Evolutionary conservation across 1,140 invertebrate genomes (phyloP), one percentile per base, ranked within the genome.

Genomic region (Penaeus japonicus): DNA sequence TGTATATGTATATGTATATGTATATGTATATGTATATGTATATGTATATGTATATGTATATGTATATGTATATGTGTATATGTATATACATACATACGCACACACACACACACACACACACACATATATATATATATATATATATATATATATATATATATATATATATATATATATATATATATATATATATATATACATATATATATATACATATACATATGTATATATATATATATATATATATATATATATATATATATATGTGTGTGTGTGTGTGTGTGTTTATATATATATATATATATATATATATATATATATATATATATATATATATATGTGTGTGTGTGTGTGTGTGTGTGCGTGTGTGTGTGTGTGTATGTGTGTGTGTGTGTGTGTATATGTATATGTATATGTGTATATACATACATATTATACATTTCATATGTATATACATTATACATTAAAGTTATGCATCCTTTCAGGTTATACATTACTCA

Each of bases 91-190:
- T 15, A 65, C 27, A 17, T 15, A 65, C 30, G 10, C 5, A 65
- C 5, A 65, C 0, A 65, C 5, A 65, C 30, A 65, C 5, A 65
- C 30, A 65, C 18, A 17, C 30, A 65, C 30, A 65, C 30, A 65
- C 30, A 17, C 30, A 65, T 4, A 65, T 15, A 65, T 65, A 65
- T 17, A 65, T 15, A 65, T 20, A 65, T 4, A 65, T 65, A 65
- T 65, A 17, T 65, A 20, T 65, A 65, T 65, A 65, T 65, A 4
- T 65, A 65, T 65, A 20, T 65, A 65, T 65, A 65, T 65, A 65
- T 65, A 65, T 65, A 65, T 65, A 65, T 65, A 65, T 65, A 65
- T 65, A 65, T 65, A 65, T 65, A 65, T 65, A 65, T 65, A 65
- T 65, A 15, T 65, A 65, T 12, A 65, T 65, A 7, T 65, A 7